Evolutionary conservation across 2,888 invertebrate species (phyloP).

Genomic region (Flexamia atlantica): DNA sequence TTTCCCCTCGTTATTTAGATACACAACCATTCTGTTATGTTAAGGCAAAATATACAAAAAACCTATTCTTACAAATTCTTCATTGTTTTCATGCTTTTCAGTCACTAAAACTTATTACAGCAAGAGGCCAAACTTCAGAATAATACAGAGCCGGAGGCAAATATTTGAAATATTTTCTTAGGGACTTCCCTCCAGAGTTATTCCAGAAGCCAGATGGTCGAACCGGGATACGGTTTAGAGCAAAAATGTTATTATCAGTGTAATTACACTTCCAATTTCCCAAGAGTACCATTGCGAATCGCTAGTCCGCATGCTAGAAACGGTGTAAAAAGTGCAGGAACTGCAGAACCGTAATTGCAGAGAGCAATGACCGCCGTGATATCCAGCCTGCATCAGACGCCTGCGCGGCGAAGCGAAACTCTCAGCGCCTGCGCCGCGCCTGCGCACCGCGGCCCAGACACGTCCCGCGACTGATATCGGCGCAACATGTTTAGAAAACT

Average conservation of each 20-base stretch:
- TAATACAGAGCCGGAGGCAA: not conserved
- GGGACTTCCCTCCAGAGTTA: not conserved
- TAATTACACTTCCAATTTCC: slow-evolving; percentile 12
- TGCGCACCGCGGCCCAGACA: not conserved
- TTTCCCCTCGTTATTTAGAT: no score
- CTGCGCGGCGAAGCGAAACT: slow-evolving; percentile 16
- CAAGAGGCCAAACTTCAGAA: no score
- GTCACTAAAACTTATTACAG: no score
- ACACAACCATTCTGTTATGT: no score
- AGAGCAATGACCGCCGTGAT: slow-evolving; percentile 9
- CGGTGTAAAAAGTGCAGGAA: slow-evolving; percentile 8
- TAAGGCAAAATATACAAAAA: no score
- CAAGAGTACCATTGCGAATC: not conserved
- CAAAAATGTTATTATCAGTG: slow-evolving; percentile 17
- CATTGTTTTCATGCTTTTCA: no score
- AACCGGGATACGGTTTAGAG: not conserved
- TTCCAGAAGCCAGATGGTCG: slow-evolving; percentile 8
- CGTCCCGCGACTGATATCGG: no score
- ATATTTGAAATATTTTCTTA: not conserved
- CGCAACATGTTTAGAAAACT: no score
- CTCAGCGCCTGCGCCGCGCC: not conserved
- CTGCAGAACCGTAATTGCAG: slow-evolving; percentile 23
- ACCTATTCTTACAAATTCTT: no score
- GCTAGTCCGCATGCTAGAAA: not conserved
- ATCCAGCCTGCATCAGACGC: not conserved